Conservation (phyloP, 2,113 vertebrate genomes). For the Tapirus terrestris region DNA sequence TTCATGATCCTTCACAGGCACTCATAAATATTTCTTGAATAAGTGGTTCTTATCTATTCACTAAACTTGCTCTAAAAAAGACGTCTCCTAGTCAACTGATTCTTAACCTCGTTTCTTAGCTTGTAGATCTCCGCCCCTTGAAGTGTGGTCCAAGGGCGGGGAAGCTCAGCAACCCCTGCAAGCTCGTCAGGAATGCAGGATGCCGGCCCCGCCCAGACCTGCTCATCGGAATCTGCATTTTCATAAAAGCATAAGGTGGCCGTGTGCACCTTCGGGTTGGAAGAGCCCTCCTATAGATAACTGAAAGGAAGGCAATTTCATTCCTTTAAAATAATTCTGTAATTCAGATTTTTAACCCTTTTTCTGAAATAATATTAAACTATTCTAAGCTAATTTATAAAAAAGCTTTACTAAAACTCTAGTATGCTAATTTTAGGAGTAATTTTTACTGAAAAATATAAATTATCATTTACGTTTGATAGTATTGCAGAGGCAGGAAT, state of each 20-base stretch:
- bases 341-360: neutral
- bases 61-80: neutral
- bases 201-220: accelerated
- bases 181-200: neutral
- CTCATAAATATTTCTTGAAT: neutral
- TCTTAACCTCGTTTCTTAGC: neutral
- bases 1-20: neutral
- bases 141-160: neutral
- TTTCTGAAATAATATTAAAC: neutral
- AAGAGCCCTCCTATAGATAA: neutral
- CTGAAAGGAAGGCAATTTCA: neutral
- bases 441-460: neutral
- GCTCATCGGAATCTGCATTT: neutral
- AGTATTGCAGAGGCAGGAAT: neutral
- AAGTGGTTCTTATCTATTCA: neutral
- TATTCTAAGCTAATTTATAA: neutral
- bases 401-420: neutral
- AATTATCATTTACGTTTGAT: neutral
- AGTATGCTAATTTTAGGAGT: neutral
- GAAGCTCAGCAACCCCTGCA: too few species aligned
- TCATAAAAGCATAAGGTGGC: neutral
- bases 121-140: neutral
- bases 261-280: neutral
- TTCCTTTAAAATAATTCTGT: neutral
- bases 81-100: neutral